These are phyloP conservation scores for Thalassoma bifasciatum DNA, from an alignment of 2,113 vertebrate genomes.

Conservation along the genomic window DNA sequence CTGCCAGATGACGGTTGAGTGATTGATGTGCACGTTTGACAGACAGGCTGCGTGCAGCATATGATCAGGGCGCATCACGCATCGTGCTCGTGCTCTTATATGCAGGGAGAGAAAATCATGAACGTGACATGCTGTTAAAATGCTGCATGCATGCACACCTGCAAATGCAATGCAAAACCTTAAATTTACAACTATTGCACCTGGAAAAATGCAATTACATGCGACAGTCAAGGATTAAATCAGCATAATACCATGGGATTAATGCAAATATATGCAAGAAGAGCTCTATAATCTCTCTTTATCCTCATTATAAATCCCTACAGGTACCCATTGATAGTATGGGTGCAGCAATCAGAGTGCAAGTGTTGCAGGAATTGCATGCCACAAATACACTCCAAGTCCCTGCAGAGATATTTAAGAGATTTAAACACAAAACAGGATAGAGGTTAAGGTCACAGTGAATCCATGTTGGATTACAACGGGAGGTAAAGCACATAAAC, in stretches of 20 bases:
- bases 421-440: slow-evolving; percentile 1
- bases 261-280: neutral
- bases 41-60: slow-evolving; percentile 21
- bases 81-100: neutral
- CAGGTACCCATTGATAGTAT: neutral
- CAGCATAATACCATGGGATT: neutral
- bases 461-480: slow-evolving; percentile 25
- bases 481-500: slow-evolving; percentile 12
- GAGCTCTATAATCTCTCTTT: neutral
- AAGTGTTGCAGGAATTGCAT: neutral
- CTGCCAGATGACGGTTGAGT: slow-evolving; percentile 23
- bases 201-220: neutral
- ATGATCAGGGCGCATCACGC: neutral
- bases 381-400: neutral
- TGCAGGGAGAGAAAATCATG: neutral
- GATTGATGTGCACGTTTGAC: slow-evolving; percentile 54
- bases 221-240: slow-evolving; percentile 15
- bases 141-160: slow-evolving; percentile 43
- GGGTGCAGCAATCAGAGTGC: neutral
- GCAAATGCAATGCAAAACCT: slow-evolving; percentile 31
- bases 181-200: neutral
- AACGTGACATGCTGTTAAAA: slow-evolving; percentile 47
- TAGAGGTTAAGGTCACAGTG: slow-evolving; percentile 19
- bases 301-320: slow-evolving; percentile 1
- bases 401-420: neutral